Evolutionary conservation across 2,113 vertebrate genomes (phyloP).

Genomic region (Excalfactoria chinensis): DNA sequence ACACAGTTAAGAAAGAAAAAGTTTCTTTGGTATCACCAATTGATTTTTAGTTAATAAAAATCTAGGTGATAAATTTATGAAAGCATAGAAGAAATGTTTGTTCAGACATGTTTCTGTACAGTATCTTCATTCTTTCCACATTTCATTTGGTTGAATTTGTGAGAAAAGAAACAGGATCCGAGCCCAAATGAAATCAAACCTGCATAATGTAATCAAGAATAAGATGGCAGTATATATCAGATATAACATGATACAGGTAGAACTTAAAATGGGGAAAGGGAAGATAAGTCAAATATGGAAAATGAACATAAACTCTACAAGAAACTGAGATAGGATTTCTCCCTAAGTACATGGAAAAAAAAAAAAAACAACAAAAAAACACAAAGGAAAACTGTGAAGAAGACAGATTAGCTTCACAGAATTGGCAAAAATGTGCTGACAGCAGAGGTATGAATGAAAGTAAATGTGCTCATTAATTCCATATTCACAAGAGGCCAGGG

Average conservation of each 20-base stretch:
- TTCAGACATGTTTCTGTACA: background rate
- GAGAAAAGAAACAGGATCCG: background rate
- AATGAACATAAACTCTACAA: constrained; percentile 29
- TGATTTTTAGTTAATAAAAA: background rate
- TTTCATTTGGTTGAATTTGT: constrained; percentile 12
- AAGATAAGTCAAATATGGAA: constrained; percentile 26
- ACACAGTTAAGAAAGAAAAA: background rate
- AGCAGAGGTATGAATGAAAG: constrained; percentile 19
- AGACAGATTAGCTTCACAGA: background rate
- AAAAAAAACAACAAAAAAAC: background rate
- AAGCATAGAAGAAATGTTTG: constrained; percentile 16
- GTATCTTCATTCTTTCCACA: background rate
- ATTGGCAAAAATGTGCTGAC: constrained; percentile 19
- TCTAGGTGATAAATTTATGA: background rate
- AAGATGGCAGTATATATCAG: constrained; percentile 1
- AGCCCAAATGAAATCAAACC: constrained; percentile 54
- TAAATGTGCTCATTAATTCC: constrained; percentile 9
- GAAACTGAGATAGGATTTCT: constrained; percentile 22
- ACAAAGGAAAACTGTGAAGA: background rate
- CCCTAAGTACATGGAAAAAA: background rate
- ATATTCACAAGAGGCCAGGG: background rate
- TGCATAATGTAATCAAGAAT: constrained; percentile 73
- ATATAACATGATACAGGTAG: constrained; percentile 1
- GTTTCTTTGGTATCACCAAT: background rate
- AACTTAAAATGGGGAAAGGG: constrained; percentile 11